phyloP scores from a whole-genome alignment of 2,113 vertebrate genomes.

The Marmota flaviventris region DNA sequence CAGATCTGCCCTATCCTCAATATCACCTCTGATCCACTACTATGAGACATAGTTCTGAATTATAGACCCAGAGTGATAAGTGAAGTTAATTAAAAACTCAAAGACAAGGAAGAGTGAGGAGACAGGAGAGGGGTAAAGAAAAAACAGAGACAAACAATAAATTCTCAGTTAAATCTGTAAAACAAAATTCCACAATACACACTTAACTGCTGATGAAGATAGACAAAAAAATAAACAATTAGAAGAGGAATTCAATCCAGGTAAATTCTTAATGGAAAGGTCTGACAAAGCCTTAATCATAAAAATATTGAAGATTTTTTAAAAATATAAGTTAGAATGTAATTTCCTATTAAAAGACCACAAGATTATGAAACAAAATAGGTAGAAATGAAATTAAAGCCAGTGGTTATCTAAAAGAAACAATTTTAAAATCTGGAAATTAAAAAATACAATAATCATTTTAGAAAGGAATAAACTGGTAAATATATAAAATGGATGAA shows the following conservation, averaged over 20 bases:
- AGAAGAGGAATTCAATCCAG: neutral
- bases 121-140: neutral
- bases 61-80: neutral
- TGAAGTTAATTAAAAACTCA: neutral
- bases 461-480: neutral
- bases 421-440: neutral
- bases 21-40: neutral
- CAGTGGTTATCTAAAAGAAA: neutral
- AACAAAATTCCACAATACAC: slow-evolving; percentile 7
- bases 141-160: neutral
- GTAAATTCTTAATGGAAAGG: neutral
- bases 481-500: neutral
- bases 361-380: slow-evolving; percentile 10
- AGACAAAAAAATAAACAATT: neutral
- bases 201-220: neutral
- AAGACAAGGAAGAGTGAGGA: neutral
- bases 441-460: neutral
- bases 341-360: neutral
- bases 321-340: neutral
- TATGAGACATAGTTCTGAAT: neutral
- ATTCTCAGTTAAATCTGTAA: neutral
- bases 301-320: neutral
- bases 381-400: neutral
- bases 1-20: neutral
- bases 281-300: neutral